Conservation (phyloP, 1,140 invertebrate species). For the Nasonia giraulti region DNA sequence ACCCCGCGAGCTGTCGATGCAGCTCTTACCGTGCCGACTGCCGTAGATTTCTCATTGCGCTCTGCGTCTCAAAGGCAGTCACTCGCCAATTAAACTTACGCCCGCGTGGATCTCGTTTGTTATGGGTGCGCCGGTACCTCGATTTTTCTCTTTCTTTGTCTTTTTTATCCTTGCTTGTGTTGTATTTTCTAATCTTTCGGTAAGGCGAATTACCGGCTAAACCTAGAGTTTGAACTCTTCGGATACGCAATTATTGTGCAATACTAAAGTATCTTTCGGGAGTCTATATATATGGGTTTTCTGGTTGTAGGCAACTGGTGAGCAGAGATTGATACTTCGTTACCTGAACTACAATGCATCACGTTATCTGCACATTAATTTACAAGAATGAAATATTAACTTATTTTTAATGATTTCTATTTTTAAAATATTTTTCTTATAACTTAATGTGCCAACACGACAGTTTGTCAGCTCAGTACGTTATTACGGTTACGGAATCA, state of each 20-base stretch:
- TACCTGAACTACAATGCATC: conserved; percentile 8
- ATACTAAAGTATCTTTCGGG: background rate
- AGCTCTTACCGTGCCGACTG: conserved; percentile 61
- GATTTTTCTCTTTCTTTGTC: background rate
- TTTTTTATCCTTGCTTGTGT: background rate
- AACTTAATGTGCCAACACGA: conserved; percentile 34
- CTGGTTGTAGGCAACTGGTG: background rate
- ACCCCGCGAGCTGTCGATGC: conserved; percentile 51
- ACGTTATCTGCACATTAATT: conserved; percentile 18
- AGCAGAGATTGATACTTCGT: background rate
- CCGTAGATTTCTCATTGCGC: conserved; percentile 71
- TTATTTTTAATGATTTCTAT: conserved; percentile 36
- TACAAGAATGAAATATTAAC: conserved; percentile 21
- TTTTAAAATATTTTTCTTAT: conserved; percentile 17
- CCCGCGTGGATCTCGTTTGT: conserved; percentile 3
- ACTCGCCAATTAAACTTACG: conserved; percentile 72
- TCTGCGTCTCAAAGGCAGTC: conserved; percentile 66
- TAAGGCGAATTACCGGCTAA: background rate
- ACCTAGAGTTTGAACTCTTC: background rate
- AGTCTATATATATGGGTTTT: background rate
- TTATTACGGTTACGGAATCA: background rate
- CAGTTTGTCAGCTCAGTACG: background rate
- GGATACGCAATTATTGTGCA: background rate
- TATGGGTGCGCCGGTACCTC: conserved; percentile 1
- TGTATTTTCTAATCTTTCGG: background rate